Conservation (phyloP, 2,113 vertebrate species). For the Oryzias woworae region DNA sequence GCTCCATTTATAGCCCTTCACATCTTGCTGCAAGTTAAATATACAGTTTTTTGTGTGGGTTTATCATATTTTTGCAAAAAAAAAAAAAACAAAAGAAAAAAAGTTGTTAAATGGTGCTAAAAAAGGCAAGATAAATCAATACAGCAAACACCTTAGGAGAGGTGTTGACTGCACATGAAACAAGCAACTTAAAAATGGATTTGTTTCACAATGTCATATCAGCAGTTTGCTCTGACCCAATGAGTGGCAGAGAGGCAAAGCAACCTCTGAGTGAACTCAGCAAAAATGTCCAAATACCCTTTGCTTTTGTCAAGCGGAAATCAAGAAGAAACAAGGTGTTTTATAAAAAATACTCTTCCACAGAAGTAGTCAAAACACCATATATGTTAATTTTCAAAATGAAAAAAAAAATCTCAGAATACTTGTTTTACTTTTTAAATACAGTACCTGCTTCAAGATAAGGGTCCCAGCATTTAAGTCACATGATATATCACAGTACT, state of each 20-base stretch:
- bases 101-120: constrained; percentile 27
- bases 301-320: constrained; percentile 36
- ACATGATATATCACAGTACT: constrained; percentile 38
- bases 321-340: constrained; percentile 21
- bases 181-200: constrained; percentile 9
- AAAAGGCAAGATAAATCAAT: constrained; percentile 19
- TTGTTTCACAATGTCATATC: constrained; percentile 12
- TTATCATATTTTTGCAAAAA: constrained; percentile 6
- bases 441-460: constrained; percentile 36
- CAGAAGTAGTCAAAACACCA: constrained; percentile 44
- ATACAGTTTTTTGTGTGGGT: constrained; percentile 48
- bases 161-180: constrained; percentile 31
- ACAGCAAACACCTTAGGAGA: constrained; percentile 21
- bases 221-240: constrained; percentile 27
- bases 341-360: constrained; percentile 51
- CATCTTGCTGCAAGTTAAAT: constrained; percentile 52
- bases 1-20: constrained; percentile 68
- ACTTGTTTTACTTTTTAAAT: constrained; percentile 34
- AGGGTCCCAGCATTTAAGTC: constrained; percentile 17
- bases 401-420: constrained; percentile 23
- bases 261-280: constrained; percentile 33
- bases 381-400: constrained; percentile 27
- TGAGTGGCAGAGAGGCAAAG: constrained; percentile 26
- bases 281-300: constrained; percentile 55
- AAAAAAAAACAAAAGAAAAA: background rate